These are phyloP conservation scores for Leptobrachium ailaonicum DNA, from an alignment of 2,113 vertebrate genomes.

Conservation along the genomic window DNA sequence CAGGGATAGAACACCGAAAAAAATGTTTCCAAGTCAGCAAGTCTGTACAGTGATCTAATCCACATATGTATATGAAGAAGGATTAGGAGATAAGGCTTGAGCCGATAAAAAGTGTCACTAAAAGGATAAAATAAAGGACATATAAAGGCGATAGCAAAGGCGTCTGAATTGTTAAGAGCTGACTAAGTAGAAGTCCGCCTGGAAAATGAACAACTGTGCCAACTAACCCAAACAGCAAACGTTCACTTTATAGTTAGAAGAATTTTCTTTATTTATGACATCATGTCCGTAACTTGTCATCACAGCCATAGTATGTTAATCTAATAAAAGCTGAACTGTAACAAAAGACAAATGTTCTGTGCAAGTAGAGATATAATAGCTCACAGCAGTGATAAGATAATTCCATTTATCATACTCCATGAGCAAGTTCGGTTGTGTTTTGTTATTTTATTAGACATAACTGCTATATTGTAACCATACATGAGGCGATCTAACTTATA, in stretches of 20 bases:
- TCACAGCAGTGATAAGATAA: not conserved
- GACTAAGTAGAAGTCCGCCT: constrained; percentile 5
- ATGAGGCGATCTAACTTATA: too few relatives aligned
- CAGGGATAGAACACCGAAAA: constrained; percentile 13
- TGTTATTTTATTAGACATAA: constrained; percentile 41
- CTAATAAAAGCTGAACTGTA: not conserved
- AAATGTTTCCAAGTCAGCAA: constrained; percentile 27
- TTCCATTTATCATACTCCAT: not conserved
- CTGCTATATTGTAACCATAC: too few relatives aligned
- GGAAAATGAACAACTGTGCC: not conserved
- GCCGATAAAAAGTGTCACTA: constrained; percentile 31
- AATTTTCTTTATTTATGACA: not conserved
- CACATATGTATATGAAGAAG: constrained; percentile 43
- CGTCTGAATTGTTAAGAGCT: constrained; percentile 32
- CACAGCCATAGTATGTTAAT: not conserved
- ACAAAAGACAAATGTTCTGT: not conserved
- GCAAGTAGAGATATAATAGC: not conserved
- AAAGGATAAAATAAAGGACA: constrained; percentile 29
- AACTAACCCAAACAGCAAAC: not conserved
- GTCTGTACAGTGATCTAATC: constrained; percentile 36
- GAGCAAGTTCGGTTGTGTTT: not conserved
- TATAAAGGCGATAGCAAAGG: constrained; percentile 12
- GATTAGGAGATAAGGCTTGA: constrained; percentile 34
- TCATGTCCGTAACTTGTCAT: not conserved
- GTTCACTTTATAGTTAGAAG: not conserved